phyloP scores from a whole-genome alignment of 2,113 vertebrate species.

The Peucedramus taeniatus region DNA sequence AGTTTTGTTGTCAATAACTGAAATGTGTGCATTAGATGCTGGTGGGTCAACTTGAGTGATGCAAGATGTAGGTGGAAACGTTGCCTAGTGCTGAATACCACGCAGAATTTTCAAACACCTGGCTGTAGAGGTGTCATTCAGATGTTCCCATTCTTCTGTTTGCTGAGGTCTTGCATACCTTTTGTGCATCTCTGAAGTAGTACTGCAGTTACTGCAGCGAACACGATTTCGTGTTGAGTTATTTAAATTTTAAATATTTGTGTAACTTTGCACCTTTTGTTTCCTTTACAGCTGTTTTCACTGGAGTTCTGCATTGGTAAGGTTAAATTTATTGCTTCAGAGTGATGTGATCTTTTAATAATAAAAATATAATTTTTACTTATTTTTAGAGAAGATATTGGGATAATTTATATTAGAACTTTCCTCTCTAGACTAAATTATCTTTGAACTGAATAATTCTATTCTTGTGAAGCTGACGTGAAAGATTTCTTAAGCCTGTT shows the following conservation, averaged over 20 bases:
- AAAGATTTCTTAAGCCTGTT: background rate
- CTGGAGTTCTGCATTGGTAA: conserved; percentile 79
- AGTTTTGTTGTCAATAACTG: background rate
- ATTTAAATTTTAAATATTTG: background rate
- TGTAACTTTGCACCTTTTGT: background rate
- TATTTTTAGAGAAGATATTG: background rate
- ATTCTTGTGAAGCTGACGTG: background rate
- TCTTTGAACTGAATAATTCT: background rate
- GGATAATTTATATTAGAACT: background rate
- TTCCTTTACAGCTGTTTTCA: conserved; percentile 65
- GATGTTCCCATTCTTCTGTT: background rate
- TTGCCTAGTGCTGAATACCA: background rate
- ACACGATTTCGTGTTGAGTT: background rate
- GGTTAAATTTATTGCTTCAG: conserved; percentile 28
- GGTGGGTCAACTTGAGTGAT: background rate
- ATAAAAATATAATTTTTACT: background rate
- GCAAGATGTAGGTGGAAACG: background rate
- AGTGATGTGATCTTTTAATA: background rate
- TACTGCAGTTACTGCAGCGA: background rate
- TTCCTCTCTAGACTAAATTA: background rate
- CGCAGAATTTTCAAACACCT: background rate
- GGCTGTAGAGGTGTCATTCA: background rate
- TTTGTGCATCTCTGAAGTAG: background rate
- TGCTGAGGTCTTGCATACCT: background rate
- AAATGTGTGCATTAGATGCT: background rate